These are phyloP conservation scores for Drosophila tsacasi DNA, from an alignment of 1,140 invertebrate genomes.

Conservation along the genomic window DNA sequence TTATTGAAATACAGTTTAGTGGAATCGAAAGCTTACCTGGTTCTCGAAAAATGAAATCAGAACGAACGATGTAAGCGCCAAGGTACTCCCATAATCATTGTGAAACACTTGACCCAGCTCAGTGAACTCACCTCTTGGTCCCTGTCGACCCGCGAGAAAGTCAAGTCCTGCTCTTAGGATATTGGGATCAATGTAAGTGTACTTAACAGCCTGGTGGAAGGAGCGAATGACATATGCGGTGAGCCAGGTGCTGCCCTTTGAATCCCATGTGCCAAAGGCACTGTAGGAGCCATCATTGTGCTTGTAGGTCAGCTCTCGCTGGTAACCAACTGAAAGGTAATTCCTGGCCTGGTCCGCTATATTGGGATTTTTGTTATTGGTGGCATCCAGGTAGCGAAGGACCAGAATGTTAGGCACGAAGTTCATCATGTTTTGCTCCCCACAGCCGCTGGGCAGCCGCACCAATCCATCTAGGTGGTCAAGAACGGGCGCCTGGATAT, in stretches of 20 bases:
- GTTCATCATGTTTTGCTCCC: conserved; percentile 97
- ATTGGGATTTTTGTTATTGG: neutral
- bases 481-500: conserved; percentile 91
- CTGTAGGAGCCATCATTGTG: conserved; percentile 97
- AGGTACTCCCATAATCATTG: conserved; percentile 84
- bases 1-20: too few relatives aligned
- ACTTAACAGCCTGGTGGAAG: conserved; percentile 92
- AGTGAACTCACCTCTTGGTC: conserved; percentile 92
- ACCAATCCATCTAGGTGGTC: conserved; percentile 92
- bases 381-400: conserved; percentile 89
- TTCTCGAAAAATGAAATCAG: conserved; percentile 92
- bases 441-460: conserved; percentile 94
- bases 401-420: conserved; percentile 96
- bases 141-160: conserved; percentile 90
- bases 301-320: conserved; percentile 95
- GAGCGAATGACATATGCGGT: conserved; percentile 96
- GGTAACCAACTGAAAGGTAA: conserved; percentile 85
- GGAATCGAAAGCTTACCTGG: conserved; percentile 77
- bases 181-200: conserved; percentile 91
- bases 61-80: conserved; percentile 94
- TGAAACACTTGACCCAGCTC: conserved; percentile 87
- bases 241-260: conserved; percentile 93
- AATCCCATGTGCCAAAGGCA: conserved; percentile 92
- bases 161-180: conserved; percentile 90
- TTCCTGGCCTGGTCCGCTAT: too few relatives aligned